A percentile compares a stretch with the other conserved stretches of the same genome.
Evolutionary conservation across 2,888 invertebrate species (phyloP).

Genomic region (Thera britannica): DNA sequence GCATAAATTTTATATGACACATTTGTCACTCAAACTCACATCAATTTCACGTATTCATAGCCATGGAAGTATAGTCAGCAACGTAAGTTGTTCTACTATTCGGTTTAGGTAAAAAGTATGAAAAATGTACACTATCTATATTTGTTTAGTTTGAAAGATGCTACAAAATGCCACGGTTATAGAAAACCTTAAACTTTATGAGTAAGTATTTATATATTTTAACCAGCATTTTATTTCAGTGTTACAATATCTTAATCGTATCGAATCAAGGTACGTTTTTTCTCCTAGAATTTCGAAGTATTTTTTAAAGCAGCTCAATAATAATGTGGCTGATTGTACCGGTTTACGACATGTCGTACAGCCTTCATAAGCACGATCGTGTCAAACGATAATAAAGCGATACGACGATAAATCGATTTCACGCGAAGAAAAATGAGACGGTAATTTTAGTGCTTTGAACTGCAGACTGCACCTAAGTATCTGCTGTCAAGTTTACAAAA

Average conservation of each 20-base stretch:
- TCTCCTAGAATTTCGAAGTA: too few species aligned
- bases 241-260: too few species aligned
- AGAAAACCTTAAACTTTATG: too few species aligned
- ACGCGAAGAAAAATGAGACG: conserved; percentile 29
- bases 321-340: conserved; percentile 10
- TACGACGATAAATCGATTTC: conserved; percentile 49
- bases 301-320: neutral
- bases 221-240: too few species aligned
- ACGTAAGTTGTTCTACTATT: neutral
- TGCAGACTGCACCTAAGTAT: neutral
- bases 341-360: conserved; percentile 29
- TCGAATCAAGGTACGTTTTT: too few species aligned
- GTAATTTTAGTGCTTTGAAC: conserved; percentile 2
- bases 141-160: too few species aligned
- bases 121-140: too few species aligned
- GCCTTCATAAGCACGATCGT: conserved; percentile 45
- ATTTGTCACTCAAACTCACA: conserved; percentile 19
- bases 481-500: neutral
- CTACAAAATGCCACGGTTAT: too few species aligned
- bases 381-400: conserved; percentile 47
- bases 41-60: conserved; percentile 22
- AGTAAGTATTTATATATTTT: too few species aligned
- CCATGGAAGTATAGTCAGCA: conserved; percentile 17
- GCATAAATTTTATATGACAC: conserved; percentile 20
- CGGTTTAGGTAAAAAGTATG: neutral